Evolutionary conservation across 2,797 vertebrate genomes (phyloP).

Genomic region (Takifugu ocellatus): DNA sequence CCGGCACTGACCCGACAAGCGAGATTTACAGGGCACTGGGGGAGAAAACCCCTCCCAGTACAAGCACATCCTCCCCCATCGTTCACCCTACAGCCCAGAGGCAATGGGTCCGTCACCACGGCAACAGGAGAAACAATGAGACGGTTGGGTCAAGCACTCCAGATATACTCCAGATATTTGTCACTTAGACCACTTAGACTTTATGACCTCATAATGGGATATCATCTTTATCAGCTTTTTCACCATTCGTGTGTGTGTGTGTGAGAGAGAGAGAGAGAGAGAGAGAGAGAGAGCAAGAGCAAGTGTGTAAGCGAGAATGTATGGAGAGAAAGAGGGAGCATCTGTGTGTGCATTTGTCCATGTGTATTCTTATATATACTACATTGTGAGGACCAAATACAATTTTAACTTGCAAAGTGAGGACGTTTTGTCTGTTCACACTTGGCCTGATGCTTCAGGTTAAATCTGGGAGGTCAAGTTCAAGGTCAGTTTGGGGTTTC

Average conservation of each 20-base stretch:
- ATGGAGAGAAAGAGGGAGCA: not conserved
- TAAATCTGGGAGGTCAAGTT: too few species aligned
- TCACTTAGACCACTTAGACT: slow-evolving; percentile 52
- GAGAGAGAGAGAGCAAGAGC: too few species aligned
- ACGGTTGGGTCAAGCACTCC: slow-evolving; percentile 51
- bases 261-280: too few species aligned
- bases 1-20: too few species aligned
- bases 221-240: slow-evolving; percentile 14
- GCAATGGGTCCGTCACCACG: slow-evolving; percentile 27
- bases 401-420: too few species aligned
- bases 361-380: slow-evolving; percentile 6
- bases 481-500: too few species aligned
- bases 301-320: too few species aligned
- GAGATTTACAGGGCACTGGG: too few species aligned
- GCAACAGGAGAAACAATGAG: slow-evolving; percentile 52
- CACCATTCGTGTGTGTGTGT: too few species aligned
- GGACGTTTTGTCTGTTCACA: too few species aligned
- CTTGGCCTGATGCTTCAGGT: too few species aligned
- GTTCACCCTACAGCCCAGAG: not conserved
- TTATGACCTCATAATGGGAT: slow-evolving; percentile 54
- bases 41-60: not conserved
- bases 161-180: slow-evolving; percentile 41
- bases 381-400: too few species aligned
- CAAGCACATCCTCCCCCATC: not conserved
- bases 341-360: slow-evolving; percentile 1